Evolutionary conservation across 2,113 vertebrate genomes (phyloP).

Genomic region (Orientallactaga bullata): DNA sequence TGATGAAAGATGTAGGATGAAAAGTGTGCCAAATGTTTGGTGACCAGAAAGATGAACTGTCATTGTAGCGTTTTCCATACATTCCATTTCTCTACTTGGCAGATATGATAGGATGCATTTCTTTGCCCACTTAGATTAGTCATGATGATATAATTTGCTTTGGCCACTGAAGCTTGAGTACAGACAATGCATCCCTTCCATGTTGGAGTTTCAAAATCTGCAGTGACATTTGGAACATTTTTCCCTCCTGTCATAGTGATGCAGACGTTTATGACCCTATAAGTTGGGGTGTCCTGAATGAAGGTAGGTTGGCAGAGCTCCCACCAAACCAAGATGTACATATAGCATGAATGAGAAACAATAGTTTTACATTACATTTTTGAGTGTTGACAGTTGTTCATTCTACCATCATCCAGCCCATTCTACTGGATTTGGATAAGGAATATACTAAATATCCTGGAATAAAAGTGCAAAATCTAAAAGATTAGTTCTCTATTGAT

Average conservation of each 20-base stretch:
- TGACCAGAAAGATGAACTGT: neutral
- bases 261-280: neutral
- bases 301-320: neutral
- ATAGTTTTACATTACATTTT: neutral
- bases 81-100: neutral
- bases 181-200: neutral
- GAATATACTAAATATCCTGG: conserved; percentile 7
- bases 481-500: conserved; percentile 17
- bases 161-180: neutral
- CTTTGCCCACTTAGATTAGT: neutral
- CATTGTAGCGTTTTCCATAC: neutral
- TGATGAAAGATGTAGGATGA: neutral
- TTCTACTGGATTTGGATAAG: conserved; percentile 10
- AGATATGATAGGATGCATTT: neutral
- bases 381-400: conserved; percentile 29
- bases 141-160: neutral
- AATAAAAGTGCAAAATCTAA: neutral
- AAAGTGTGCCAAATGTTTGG: neutral
- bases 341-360: neutral
- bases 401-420: neutral
- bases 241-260: neutral
- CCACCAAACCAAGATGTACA: neutral
- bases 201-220: conserved; percentile 24
- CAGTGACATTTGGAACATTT: neutral
- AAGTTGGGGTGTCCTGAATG: neutral